These are phyloP conservation scores for Piprites chloris DNA, from an alignment of 2,113 vertebrate genomes.

Conservation along the genomic window DNA sequence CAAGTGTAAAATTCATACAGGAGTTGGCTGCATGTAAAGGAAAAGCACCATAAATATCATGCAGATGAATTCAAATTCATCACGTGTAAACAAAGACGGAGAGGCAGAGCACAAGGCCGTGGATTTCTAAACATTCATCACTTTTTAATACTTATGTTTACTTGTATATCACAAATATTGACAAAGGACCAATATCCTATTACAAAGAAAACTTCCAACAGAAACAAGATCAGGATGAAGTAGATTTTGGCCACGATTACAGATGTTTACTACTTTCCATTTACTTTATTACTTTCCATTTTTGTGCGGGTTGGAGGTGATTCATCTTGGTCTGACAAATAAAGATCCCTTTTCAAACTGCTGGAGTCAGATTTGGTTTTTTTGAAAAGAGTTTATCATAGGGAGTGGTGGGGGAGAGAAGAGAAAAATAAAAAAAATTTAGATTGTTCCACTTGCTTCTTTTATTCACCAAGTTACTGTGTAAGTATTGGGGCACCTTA, in stretches of 20 bases:
- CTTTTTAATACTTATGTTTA: neutral
- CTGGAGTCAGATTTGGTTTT: neutral
- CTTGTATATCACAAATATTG: neutral
- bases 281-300: neutral
- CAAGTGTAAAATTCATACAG: constrained; percentile 93
- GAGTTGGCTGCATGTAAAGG: constrained; percentile 79
- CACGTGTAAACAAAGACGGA: neutral
- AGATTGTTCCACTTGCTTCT: neutral
- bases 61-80: neutral
- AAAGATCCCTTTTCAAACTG: neutral
- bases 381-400: neutral
- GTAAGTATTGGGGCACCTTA: neutral
- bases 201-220: neutral
- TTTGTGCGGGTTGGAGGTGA: neutral
- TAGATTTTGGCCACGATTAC: neutral
- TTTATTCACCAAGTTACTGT: neutral
- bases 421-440: no score
- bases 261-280: neutral
- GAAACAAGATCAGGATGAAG: neutral
- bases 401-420: no score
- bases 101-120: neutral
- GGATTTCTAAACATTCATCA: neutral
- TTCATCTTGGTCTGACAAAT: neutral
- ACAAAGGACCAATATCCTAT: neutral
- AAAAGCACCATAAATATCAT: neutral